phyloP scores from a whole-genome alignment of 2,797 vertebrate species.

The Mormyrus hasselquistii region DNA sequence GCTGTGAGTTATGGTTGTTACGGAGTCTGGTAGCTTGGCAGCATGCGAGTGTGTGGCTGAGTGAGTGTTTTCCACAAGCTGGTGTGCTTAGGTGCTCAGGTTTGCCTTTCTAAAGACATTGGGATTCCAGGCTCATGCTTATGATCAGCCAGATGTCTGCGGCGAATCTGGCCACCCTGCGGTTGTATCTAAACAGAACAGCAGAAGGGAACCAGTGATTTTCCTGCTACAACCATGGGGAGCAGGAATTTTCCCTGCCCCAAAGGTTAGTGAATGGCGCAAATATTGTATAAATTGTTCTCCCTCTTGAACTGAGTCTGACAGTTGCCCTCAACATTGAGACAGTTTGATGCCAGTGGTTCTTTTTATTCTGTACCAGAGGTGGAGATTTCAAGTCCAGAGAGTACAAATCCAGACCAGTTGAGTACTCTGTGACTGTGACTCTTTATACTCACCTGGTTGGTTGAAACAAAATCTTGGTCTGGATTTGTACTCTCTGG shows the following conservation, averaged over 20 bases:
- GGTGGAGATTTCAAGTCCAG: not conserved
- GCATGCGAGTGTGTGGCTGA: not conserved
- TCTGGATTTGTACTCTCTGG: not conserved
- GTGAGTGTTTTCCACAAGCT: not conserved
- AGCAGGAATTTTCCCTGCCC: slow-evolving; percentile 2
- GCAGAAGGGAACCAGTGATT: not conserved
- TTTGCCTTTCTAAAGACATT: not conserved
- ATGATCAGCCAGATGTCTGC: not conserved
- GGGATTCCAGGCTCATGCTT: not conserved
- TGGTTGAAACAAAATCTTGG: not conserved
- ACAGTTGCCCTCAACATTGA: not conserved
- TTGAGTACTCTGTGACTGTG: not conserved
- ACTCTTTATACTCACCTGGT: not conserved
- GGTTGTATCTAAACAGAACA: not conserved
- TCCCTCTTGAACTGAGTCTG: too few relatives aligned
- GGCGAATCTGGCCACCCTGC: not conserved
- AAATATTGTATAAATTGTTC: not conserved
- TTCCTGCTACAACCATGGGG: not conserved
- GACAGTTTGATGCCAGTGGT: not conserved
- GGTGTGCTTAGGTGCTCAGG: not conserved
- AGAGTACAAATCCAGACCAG: not conserved
- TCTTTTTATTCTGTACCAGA: not conserved
- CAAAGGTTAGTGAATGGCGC: not conserved
- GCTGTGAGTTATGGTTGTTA: not conserved
- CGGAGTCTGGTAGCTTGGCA: not conserved